Percentiles rank a stretch among this genome's conserved stretches.
Evolutionary conservation across 2,113 vertebrate genomes (phyloP).

Genomic region (Fulica atra): DNA sequence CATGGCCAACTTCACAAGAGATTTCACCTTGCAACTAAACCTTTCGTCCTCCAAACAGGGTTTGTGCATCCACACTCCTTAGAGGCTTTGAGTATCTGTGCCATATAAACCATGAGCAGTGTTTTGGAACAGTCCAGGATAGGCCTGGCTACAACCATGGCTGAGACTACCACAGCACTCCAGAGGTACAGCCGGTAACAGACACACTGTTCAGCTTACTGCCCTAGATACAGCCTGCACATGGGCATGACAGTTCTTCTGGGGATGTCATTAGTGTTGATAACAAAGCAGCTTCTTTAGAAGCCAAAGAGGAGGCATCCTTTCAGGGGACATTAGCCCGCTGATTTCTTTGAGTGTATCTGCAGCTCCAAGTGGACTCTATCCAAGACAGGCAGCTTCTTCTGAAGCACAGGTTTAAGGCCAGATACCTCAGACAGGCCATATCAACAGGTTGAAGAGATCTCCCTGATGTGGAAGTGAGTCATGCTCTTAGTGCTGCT

Average conservation of each 20-base stretch:
- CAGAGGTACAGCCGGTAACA: fast-evolving
- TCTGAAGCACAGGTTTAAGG: not conserved
- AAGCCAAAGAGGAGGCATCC: not conserved
- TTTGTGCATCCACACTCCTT: not conserved
- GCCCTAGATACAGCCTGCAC: not conserved
- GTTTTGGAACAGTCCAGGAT: not conserved
- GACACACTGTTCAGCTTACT: not conserved
- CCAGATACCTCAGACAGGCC: not conserved
- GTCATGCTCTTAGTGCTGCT: not conserved
- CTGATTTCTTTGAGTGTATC: not conserved
- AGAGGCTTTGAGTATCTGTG: not conserved
- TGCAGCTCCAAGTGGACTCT: not conserved
- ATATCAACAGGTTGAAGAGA: not conserved
- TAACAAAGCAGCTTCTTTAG: not conserved
- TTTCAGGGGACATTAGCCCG: not conserved
- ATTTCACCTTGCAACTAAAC: not conserved
- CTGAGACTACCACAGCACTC: not conserved
- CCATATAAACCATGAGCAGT: not conserved
- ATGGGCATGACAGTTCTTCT: not conserved
- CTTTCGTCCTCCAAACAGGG: not conserved
- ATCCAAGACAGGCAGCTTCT: not conserved
- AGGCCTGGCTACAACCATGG: not conserved
- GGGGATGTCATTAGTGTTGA: not conserved
- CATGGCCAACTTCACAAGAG: not conserved
- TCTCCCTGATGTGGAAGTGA: not conserved